Conservation (phyloP, 2,797 vertebrate species). For the Helostoma temminkii region DNA sequence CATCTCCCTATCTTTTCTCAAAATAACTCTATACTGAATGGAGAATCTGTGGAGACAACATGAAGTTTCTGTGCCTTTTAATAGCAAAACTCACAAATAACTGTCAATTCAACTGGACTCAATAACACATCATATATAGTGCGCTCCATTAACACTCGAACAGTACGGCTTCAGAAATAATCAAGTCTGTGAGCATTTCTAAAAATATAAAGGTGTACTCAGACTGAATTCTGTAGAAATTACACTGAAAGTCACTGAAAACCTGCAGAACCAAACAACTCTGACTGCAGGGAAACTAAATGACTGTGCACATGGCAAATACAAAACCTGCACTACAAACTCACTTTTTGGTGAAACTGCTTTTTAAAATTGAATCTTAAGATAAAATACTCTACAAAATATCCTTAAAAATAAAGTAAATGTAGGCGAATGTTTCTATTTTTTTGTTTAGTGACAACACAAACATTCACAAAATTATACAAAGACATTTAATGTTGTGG, state of each 20-base stretch:
- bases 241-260: conserved; percentile 12
- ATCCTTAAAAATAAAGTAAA: not conserved
- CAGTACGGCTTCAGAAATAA: no score
- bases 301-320: not conserved
- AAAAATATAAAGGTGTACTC: not conserved
- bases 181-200: not conserved
- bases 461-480: conserved; percentile 15
- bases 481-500: conserved; percentile 15
- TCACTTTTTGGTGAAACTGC: not conserved
- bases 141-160: no score
- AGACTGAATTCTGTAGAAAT: conserved; percentile 5
- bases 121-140: not conserved
- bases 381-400: not conserved
- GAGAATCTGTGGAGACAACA: not conserved
- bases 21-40: not conserved
- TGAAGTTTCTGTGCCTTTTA: conserved; percentile 16
- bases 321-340: not conserved
- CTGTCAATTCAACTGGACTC: not conserved
- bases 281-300: not conserved
- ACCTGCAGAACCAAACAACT: not conserved
- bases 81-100: no score
- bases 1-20: no score
- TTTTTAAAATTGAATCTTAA: not conserved
- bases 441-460: not conserved
- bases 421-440: no score